Evolutionary conservation across 2,113 vertebrate genomes (phyloP), one percentile per base, ranked within the genome.

Genomic region (Lycocorax pyrrhopterus): DNA sequence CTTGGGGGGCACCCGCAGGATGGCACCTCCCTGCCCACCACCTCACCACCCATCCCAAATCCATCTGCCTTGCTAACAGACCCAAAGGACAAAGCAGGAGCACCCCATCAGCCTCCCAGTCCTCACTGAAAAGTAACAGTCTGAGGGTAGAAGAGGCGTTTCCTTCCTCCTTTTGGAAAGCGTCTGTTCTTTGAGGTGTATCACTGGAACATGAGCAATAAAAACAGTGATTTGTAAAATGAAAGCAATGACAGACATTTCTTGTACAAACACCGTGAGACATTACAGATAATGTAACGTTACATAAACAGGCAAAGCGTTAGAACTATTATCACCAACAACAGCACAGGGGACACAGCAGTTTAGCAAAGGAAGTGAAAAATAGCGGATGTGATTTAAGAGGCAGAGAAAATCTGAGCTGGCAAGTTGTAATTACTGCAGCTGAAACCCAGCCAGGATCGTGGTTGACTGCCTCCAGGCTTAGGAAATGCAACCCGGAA

Each of bases 361-460:
- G 90, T 46, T 93, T 7, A 92, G 92, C 79, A 69, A 84, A 87
- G 90, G 90, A 86, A 91, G 92, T 64, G 85, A 94, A 90, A 96
- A 96, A 96, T 22, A 93, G 73, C 18, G 25, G 84, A 94, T 68
- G 69, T 90, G 93, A 95, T 94, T 96, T 95, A 96, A 94, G 83
- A 93, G 92, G 68, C 94, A 96, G 81, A 73, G 47, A 89, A 89
- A 93, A 95, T 55, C 75, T 77, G 93, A 23, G 4, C 75, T 51
- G 67, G 87, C 78, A 83, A 73, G 27, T 56, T 88, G 78, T 74
- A 96, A 96, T 96, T 96, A 94, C 92, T 72, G 92, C 81, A 64
- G 90, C 90, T 95, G 96, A 95, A 93, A 96, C n/a, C 20, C 76
- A 53, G 94, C 96, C 96, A 97, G 90, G 68, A 95, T 81, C 64